Evolutionary conservation across 1,140 invertebrate species (phyloP).

Genomic region (Colletes latitarsis): DNA sequence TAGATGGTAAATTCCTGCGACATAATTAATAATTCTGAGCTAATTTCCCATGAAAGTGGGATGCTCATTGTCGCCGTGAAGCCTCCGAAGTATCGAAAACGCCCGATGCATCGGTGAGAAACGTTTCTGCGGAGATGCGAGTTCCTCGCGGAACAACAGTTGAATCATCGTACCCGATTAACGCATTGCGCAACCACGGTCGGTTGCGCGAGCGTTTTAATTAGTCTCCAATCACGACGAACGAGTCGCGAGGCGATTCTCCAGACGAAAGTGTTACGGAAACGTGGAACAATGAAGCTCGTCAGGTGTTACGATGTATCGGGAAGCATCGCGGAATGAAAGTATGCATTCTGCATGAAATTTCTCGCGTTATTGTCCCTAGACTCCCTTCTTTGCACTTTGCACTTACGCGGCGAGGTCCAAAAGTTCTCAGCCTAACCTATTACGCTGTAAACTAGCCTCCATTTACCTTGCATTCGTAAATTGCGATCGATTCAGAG

Average conservation of each 20-base stretch:
- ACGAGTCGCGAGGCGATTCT: conserved; percentile 10
- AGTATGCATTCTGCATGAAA: conserved; percentile 17
- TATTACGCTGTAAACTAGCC: too few relatives aligned
- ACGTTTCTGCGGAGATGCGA: neutral
- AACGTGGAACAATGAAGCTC: conserved; percentile 15
- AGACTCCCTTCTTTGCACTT: too few relatives aligned
- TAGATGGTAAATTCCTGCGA: too few relatives aligned
- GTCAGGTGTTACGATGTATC: neutral
- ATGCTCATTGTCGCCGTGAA: too few relatives aligned
- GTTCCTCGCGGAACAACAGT: too few relatives aligned
- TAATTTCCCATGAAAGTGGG: too few relatives aligned
- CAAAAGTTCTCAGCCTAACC: too few relatives aligned
- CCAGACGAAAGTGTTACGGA: conserved; percentile 11
- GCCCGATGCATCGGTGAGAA: neutral
- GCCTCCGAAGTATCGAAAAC: too few relatives aligned
- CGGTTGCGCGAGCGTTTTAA: conserved; percentile 21
- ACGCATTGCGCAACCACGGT: neutral
- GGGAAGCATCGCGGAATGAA: conserved; percentile 9
- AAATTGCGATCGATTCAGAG: too few relatives aligned
- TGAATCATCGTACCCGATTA: neutral
- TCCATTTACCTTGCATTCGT: too few relatives aligned
- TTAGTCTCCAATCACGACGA: conserved; percentile 16
- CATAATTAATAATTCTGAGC: too few relatives aligned
- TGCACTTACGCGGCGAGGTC: too few relatives aligned
- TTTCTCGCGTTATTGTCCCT: neutral